A percentile compares a stretch with the other conserved stretches of the same genome.
These are phyloP conservation scores for Lucilia sericata DNA, from an alignment of 1,140 invertebrate species.

Conservation along the genomic window DNA sequence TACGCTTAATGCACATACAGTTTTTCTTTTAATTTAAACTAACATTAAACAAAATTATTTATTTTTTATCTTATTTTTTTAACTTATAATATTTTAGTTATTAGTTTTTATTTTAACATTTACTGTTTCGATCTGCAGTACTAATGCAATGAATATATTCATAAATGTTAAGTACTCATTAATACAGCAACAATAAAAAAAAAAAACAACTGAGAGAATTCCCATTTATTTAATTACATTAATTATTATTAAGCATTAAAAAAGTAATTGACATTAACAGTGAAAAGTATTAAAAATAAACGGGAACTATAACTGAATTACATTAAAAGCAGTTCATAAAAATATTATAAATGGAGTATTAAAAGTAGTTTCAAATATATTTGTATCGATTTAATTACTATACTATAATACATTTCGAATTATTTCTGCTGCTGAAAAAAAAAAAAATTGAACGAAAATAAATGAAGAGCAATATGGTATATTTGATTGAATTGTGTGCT, in stretches of 20 bases:
- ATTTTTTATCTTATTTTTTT: too few species aligned
- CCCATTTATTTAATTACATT: constrained; percentile 39
- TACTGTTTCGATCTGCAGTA: neutral
- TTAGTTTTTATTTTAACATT: neutral
- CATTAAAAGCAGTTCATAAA: neutral
- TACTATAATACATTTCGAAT: too few species aligned
- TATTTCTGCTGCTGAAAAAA: too few species aligned
- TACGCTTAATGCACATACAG: too few species aligned
- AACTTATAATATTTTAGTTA: neutral
- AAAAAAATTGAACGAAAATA: too few species aligned
- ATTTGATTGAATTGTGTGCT: too few species aligned
- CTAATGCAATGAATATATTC: neutral
- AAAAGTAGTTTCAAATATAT: neutral
- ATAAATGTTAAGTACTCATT: constrained; percentile 36
- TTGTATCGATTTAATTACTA: too few species aligned
- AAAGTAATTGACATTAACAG: constrained; percentile 13
- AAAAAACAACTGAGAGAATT: neutral
- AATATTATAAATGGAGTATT: neutral
- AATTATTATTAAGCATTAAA: constrained; percentile 34
- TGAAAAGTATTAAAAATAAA: constrained; percentile 1
- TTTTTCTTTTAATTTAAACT: too few species aligned
- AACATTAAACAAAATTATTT: too few species aligned
- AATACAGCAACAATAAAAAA: neutral
- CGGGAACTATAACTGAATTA: neutral
- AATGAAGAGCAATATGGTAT: too few species aligned